Base-by-base conservation (phyloP, 2,888 invertebrate genomes). In the Drosophila buzzatii region DNA sequence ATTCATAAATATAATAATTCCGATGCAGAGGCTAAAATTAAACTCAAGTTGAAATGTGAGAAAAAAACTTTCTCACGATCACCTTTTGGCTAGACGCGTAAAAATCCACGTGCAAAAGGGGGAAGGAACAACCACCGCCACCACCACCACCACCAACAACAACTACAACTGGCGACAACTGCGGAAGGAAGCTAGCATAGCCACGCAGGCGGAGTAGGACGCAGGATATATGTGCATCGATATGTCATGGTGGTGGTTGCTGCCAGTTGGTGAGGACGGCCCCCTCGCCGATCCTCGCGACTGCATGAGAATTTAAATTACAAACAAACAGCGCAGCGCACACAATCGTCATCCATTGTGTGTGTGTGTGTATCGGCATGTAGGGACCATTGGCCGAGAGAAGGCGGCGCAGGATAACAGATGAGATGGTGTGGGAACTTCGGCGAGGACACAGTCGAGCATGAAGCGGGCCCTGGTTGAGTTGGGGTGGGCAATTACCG, bases 61-160 rank as follows among this genome's bases (percentile, higher is more conserved):
- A 91, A 91, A 90, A 91, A 88, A 80, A 89, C 80, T 89, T 91
- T 91, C 91, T 90, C 91, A 91, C 91, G 90, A 90, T 89, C 85
- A 86, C 86, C 89, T 85, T 75, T 82, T 68, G 78, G 75, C 70
- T 73, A 61, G 85, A 76, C 80, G 83, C 71, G 53, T 81, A 64
- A 70, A 86, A 91, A 91, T 91, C 90, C 91, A 91, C 91, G 91
- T 91, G 91, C 89, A 91, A 91, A 91, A 91, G 91, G 91, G 91
- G 91, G 91, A 91, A 91, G 90, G 62, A 83, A 79, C 82, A 55
- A 81, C 87, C 85, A 81, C 83, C 80, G 67, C 62, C 79, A 75
- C 51, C 60, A 70, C 51, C 52, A 65, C 31, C 70, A 75, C 31
- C 70, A 75, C 57, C 74, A 23, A 14, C 41, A 41, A n/a, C n/a